phyloP scores from a whole-genome alignment of 37 sponge, comb jelly and placozoan species.

The Cladorhizidae sp. region DNA sequence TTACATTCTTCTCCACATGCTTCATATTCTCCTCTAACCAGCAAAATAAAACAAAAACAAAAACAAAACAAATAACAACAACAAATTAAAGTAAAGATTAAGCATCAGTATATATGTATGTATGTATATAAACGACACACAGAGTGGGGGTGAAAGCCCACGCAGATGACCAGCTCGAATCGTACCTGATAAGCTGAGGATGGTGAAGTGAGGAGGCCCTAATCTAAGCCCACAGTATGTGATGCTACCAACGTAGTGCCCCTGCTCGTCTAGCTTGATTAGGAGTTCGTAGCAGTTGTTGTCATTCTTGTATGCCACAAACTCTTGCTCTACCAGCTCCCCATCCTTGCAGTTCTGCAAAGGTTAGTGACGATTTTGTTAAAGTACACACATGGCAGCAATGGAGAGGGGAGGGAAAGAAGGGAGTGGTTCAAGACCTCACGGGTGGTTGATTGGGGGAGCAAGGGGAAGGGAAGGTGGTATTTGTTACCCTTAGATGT shows the following conservation, averaged over 20 bases:
- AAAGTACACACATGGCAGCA: background rate
- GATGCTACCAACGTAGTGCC: conserved; percentile 60
- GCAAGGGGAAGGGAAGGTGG: too few species aligned
- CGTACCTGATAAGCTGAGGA: conserved; percentile 28
- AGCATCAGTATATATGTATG: background rate
- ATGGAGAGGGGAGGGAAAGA: too few species aligned
- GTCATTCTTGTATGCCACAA: conserved; percentile 37
- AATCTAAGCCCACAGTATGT: conserved; percentile 41
- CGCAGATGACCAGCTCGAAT: background rate
- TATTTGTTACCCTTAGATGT: too few species aligned
- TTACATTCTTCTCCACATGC: conserved; percentile 56
- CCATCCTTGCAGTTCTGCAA: conserved; percentile 33
- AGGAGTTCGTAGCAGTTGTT: conserved; percentile 50
- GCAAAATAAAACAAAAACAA: background rate
- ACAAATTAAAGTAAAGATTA: background rate
- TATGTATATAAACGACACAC: too few species aligned
- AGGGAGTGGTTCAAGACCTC: too few species aligned
- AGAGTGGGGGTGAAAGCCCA: background rate
- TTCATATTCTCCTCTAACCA: conserved; percentile 28
- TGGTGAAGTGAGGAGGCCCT: conserved; percentile 26
- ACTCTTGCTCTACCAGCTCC: conserved; percentile 54
- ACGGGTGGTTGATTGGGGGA: too few species aligned
- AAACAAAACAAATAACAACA: background rate
- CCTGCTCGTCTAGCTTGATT: conserved; percentile 53
- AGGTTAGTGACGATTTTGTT: background rate